A percentile compares a stretch with the other conserved stretches of the same genome.
These are phyloP conservation scores for Halcyon leucocephala DNA, from an alignment of 2,797 vertebrate species.

Conservation along the genomic window DNA sequence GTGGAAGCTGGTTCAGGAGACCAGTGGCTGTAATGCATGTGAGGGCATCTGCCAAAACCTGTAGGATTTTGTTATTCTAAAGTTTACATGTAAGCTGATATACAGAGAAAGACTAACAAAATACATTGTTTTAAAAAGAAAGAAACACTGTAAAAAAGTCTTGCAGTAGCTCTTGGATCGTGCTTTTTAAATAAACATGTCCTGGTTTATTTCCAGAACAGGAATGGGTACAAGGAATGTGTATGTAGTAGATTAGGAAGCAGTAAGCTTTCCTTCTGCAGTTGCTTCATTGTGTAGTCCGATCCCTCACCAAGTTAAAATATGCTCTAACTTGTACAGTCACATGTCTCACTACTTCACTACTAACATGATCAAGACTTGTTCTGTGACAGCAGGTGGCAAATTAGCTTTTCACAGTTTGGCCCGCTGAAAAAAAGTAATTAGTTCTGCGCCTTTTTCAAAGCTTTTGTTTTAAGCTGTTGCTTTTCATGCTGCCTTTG, in stretches of 20 bases:
- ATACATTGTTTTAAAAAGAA: neutral
- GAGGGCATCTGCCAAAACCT: neutral
- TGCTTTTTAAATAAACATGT: neutral
- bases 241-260: neutral
- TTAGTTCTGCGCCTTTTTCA: neutral
- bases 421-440: neutral
- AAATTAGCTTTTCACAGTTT: conserved; percentile 48
- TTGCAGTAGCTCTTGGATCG: neutral
- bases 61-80: neutral
- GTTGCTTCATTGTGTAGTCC: neutral
- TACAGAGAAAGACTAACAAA: neutral
- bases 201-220: neutral
- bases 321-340: neutral
- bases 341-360: neutral
- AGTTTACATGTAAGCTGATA: neutral
- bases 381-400: neutral
- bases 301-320: neutral
- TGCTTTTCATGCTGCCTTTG: neutral
- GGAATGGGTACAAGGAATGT: neutral
- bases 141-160: neutral
- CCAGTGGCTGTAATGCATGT: neutral
- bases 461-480: neutral
- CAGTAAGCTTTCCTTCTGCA: neutral
- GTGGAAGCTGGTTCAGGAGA: neutral
- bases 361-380: neutral